Evolutionary conservation across 2,888 invertebrate species (phyloP).

Genomic region (Heliconius ethilla): DNA sequence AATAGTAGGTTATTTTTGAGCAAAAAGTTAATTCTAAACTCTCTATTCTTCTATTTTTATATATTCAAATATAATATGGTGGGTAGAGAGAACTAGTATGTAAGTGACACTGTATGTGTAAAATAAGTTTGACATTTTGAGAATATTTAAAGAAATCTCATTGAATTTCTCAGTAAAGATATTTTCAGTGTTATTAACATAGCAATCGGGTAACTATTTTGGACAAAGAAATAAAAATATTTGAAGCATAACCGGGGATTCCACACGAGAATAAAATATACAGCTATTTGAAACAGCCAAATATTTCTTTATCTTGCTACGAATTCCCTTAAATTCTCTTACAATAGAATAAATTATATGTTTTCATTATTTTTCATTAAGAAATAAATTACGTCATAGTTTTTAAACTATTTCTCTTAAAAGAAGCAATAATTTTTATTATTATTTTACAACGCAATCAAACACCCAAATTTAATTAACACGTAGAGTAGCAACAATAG

Average conservation of each 20-base stretch:
- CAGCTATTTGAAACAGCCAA: no score
- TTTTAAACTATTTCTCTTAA: background rate
- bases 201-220: background rate
- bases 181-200: background rate
- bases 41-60: background rate
- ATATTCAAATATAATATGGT: background rate
- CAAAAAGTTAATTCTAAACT: background rate
- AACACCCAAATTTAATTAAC: slow-evolving; percentile 12
- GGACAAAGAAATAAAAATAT: background rate
- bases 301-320: no score
- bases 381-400: background rate
- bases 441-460: background rate
- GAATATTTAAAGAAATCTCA: no score
- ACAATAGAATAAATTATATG: background rate
- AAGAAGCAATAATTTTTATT: background rate
- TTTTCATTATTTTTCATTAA: background rate
- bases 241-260: background rate
- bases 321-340: background rate
- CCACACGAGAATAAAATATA: no score
- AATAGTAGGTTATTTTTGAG: background rate
- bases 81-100: background rate
- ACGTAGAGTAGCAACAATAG: background rate
- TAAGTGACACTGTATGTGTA: background rate
- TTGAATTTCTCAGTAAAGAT: background rate
- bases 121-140: no score